phyloP scores from a whole-genome alignment of 2,888 invertebrate genomes.

The Megalurothrips usitatus region DNA sequence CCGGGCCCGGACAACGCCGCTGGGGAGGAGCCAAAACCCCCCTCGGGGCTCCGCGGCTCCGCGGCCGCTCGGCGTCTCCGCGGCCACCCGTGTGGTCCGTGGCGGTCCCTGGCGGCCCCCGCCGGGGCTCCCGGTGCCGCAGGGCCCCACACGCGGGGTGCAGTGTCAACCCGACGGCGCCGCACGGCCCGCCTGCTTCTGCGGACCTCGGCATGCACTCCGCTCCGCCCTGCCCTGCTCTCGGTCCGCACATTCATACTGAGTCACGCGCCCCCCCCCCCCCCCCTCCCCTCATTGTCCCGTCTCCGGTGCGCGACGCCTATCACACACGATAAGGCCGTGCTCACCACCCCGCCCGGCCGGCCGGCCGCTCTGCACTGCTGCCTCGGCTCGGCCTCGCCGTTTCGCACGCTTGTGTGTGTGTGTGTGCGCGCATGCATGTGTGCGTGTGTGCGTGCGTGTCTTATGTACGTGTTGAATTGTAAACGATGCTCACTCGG shows the following conservation, averaged over 20 bases:
- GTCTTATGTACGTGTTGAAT: constrained; percentile 11
- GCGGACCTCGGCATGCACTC: no score
- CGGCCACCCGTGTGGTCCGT: neutral
- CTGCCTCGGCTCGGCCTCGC: neutral
- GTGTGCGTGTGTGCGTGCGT: constrained; percentile 1
- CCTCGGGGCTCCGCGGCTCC: neutral
- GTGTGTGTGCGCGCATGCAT: no score
- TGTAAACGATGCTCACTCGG: neutral
- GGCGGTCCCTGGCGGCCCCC: no score
- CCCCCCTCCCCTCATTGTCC: neutral
- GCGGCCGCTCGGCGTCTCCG: neutral
- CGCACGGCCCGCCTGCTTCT: no score
- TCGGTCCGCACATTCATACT: no score
- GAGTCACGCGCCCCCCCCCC: neutral
- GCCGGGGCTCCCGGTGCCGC: no score
- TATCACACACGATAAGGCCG: neutral
- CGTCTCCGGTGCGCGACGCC: neutral
- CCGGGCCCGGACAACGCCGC: no score
- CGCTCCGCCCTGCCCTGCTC: no score
- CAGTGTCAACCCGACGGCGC: no score
- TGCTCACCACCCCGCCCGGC: neutral
- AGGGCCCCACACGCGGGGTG: no score
- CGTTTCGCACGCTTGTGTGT: neutral
- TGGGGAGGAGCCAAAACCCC: neutral
- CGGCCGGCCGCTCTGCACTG: no score